Percentiles rank a stretch among this genome's conserved stretches.
phyloP scores from a whole-genome alignment of 1,140 invertebrate species.

The Drosophila rhopaloa region DNA sequence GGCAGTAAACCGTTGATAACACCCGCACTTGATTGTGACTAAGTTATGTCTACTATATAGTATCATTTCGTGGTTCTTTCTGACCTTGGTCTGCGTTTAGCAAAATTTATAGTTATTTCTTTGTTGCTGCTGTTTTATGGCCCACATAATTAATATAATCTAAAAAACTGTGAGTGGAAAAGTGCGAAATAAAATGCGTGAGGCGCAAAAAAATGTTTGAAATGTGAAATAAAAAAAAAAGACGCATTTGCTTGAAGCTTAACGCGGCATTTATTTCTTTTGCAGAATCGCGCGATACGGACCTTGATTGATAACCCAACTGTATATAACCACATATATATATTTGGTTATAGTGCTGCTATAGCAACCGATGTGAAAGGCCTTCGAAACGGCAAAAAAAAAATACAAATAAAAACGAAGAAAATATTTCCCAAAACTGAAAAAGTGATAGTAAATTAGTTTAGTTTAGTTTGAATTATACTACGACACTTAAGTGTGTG shows the following conservation, averaged over 20 bases:
- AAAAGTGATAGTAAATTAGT: constrained; percentile 69
- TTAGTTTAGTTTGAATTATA: constrained; percentile 64
- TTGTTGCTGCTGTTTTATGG: constrained; percentile 51
- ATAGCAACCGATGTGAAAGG: constrained; percentile 28
- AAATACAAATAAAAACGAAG: constrained; percentile 2
- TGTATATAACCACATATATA: constrained; percentile 22
- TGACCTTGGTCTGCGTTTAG: constrained; percentile 42
- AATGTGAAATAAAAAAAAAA: constrained; percentile 19
- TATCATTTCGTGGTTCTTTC: constrained; percentile 13
- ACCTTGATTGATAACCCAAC: constrained; percentile 69
- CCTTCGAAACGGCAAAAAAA: constrained; percentile 37
- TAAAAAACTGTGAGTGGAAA: constrained; percentile 40
- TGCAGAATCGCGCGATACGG: constrained; percentile 70
- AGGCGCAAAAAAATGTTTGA: constrained; percentile 29
- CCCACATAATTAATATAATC: constrained; percentile 62
- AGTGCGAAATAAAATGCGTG: constrained; percentile 62
- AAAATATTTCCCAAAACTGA: constrained; percentile 26
- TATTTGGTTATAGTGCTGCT: constrained; percentile 8
- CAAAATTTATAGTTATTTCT: constrained; percentile 54
- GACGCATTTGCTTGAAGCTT: constrained; percentile 41
- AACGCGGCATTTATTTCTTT: constrained; percentile 38
- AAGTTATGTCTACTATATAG: constrained; percentile 6
- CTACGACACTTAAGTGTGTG: constrained; percentile 60
- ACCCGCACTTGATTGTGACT: constrained; percentile 4
- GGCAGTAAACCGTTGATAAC: constrained; percentile 27